Evolutionary conservation across 1,140 invertebrate species (phyloP).

Genomic region (Trichoplusia ni): DNA sequence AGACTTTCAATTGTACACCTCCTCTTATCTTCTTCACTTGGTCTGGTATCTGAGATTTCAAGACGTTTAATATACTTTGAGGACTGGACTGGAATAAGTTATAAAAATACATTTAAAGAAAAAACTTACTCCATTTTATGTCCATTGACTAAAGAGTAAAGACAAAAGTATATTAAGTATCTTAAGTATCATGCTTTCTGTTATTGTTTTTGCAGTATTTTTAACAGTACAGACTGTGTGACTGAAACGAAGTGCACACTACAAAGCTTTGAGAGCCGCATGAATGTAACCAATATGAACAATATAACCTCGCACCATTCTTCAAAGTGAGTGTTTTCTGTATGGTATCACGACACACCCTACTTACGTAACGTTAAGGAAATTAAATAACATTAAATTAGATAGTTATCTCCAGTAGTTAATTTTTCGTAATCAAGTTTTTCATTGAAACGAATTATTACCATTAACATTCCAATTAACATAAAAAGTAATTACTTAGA

Average conservation of each 20-base stretch:
- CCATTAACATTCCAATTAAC: too few relatives aligned
- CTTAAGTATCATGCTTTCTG: constrained; percentile 58
- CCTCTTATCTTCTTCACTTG: constrained; percentile 25
- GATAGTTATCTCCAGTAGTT: not conserved
- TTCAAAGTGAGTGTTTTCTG: constrained; percentile 68
- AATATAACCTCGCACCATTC: constrained; percentile 66
- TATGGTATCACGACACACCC: constrained; percentile 33
- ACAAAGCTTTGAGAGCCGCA: constrained; percentile 76
- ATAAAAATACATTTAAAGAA: constrained; percentile 5
- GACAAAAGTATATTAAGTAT: constrained; percentile 34
- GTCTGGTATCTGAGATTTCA: constrained; percentile 20
- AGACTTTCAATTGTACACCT: constrained; percentile 16
- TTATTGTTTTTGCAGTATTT: constrained; percentile 80
- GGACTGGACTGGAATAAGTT: not conserved
- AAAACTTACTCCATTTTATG: not conserved
- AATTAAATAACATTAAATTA: too few relatives aligned
- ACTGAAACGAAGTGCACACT: constrained; percentile 75
- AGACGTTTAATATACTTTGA: constrained; percentile 32
- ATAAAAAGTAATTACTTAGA: too few relatives aligned
- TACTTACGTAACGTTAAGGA: not conserved
- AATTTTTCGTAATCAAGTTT: too few relatives aligned
- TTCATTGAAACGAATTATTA: too few relatives aligned
- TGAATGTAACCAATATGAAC: constrained; percentile 75
- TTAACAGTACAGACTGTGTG: constrained; percentile 79
- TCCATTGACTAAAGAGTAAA: not conserved